Conservation (phyloP, 2,888 invertebrate genomes). For the Sicus ferrugineus region DNA sequence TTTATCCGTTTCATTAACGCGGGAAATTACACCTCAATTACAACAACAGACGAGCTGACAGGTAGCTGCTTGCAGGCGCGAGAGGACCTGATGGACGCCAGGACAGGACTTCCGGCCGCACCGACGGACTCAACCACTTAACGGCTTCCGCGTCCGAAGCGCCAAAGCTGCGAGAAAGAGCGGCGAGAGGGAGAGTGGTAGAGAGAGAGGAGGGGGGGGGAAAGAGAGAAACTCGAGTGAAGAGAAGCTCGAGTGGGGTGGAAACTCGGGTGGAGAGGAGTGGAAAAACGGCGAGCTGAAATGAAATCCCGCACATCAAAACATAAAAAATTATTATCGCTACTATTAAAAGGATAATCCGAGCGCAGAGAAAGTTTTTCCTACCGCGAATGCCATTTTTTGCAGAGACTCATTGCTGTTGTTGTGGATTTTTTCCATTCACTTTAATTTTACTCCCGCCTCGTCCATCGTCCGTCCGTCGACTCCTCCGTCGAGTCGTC, state of each 20-base stretch:
- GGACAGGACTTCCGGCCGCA: too few species aligned
- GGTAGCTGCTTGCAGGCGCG: not conserved
- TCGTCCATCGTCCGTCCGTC: too few species aligned
- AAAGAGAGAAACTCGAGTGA: not conserved
- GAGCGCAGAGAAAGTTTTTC: not conserved
- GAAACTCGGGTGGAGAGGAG: not conserved
- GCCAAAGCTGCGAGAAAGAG: not conserved
- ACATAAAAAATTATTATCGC: conserved; percentile 33
- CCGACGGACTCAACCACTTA: conserved; percentile 29
- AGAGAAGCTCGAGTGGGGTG: not conserved
- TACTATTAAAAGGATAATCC: conserved; percentile 32
- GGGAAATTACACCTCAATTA: conserved; percentile 41
- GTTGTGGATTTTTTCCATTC: conserved; percentile 6
- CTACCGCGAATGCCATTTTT: not conserved
- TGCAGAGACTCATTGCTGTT: not conserved
- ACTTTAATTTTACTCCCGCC: too few species aligned
- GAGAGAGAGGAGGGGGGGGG: not conserved
- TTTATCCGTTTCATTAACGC: conserved; percentile 38
- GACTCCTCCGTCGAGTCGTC: too few species aligned
- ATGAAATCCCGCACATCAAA: conserved; percentile 20
- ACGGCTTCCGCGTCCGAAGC: conserved; percentile 11
- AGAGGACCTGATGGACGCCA: not conserved
- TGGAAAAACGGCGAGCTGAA: conserved; percentile 5
- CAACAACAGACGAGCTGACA: conserved; percentile 29
- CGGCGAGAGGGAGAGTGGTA: not conserved